phyloP scores from a whole-genome alignment of 2,113 vertebrate genomes.

The Bombycilla garrulus region DNA sequence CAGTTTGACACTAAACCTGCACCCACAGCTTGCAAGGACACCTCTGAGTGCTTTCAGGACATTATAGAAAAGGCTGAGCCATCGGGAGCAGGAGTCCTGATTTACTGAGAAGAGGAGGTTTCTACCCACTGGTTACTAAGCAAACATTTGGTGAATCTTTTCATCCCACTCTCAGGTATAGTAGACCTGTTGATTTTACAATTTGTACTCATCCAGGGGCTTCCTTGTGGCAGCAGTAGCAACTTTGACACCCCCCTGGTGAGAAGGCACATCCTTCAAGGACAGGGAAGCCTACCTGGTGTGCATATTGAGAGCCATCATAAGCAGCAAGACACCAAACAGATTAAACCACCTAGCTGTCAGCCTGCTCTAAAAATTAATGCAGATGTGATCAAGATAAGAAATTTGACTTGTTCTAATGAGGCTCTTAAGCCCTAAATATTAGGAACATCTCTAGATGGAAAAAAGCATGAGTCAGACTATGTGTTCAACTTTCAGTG shows the following conservation, averaged over 20 bases:
- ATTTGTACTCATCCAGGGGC: neutral
- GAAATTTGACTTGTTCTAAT: neutral
- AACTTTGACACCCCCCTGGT: neutral
- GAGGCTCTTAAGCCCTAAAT: neutral
- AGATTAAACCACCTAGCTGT: neutral
- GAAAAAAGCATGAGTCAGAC: rapidly evolving
- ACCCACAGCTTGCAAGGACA: neutral
- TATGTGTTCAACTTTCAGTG: neutral
- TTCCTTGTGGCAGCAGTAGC: neutral
- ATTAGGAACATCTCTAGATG: neutral
- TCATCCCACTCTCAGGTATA: neutral
- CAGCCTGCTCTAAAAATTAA: neutral
- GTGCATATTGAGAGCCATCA: neutral
- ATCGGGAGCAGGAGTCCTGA: neutral
- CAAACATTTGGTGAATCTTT: neutral
- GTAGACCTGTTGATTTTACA: neutral
- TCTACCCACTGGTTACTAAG: neutral
- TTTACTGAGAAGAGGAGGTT: neutral
- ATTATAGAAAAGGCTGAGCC: neutral
- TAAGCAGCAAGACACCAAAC: neutral
- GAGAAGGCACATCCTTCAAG: neutral
- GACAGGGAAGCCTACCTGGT: neutral
- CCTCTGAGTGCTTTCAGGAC: neutral
- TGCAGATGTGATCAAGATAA: neutral
- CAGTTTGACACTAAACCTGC: neutral